These are phyloP conservation scores for Nestor notabilis DNA, from an alignment of 2,113 vertebrate species.

Conservation along the genomic window DNA sequence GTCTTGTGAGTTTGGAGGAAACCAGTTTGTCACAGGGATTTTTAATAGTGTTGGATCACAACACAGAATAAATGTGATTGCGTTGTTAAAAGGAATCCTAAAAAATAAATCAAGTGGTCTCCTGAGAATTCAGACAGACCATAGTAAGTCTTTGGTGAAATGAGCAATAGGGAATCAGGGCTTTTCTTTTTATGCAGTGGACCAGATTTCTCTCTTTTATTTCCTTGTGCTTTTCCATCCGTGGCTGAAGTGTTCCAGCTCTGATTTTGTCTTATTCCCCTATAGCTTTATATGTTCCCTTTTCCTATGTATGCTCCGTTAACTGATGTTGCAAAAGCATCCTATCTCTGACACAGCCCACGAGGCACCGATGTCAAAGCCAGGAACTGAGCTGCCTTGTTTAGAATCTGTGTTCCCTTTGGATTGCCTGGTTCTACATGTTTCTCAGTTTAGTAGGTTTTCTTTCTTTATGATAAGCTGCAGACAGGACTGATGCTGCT, in stretches of 20 bases:
- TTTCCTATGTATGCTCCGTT: background rate
- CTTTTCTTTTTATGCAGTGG: background rate
- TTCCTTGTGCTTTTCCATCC: background rate
- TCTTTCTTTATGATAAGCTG: background rate
- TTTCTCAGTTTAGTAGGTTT: background rate
- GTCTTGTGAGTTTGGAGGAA: background rate
- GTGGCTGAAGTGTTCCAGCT: background rate
- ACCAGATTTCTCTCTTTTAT: background rate
- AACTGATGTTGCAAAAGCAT: background rate
- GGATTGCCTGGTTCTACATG: background rate
- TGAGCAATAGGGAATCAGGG: background rate
- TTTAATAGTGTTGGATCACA: background rate
- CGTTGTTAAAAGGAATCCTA: background rate
- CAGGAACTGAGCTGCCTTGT: background rate
- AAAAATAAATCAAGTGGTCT: background rate
- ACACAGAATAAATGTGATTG: background rate
- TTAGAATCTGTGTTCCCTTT: background rate
- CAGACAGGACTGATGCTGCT: background rate
- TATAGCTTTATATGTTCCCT: background rate
- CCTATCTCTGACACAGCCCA: accelerated
- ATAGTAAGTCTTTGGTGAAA: background rate
- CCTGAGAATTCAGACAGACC: background rate
- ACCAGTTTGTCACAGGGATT: background rate
- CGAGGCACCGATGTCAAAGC: background rate
- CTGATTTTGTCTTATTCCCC: background rate